Conservation (phyloP, 1,140 invertebrate genomes). For the Brachionus manjavacas region DNA sequence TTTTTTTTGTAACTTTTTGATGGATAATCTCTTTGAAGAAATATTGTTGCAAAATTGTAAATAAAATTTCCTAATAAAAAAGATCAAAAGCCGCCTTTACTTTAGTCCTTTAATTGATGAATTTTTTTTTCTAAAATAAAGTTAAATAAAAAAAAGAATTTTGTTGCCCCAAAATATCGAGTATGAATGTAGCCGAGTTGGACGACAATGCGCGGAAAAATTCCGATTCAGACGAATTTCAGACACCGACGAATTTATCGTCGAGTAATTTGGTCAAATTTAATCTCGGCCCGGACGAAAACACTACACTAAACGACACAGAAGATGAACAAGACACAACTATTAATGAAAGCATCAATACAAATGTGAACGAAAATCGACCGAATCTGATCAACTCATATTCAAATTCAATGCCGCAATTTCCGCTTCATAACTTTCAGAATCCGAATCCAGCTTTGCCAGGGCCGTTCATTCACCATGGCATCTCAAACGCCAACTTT, state of each 20-base stretch:
- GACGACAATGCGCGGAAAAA: neutral
- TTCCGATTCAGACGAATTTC: conserved; percentile 5
- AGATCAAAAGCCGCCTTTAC: neutral
- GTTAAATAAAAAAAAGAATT: neutral
- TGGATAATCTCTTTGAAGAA: conserved; percentile 19
- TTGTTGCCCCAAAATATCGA: neutral
- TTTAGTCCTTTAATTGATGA: neutral
- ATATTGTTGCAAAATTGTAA: conserved; percentile 8
- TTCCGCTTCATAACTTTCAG: neutral
- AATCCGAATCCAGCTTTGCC: neutral
- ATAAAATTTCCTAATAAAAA: conserved; percentile 7
- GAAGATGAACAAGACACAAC: conserved; percentile 29
- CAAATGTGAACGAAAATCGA: neutral
- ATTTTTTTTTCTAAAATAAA: neutral
- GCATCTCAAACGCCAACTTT: neutral
- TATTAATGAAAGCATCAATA: neutral
- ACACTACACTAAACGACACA: neutral
- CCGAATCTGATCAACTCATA: conserved; percentile 19
- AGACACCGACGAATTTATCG: neutral
- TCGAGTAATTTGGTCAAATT: conserved; percentile 1
- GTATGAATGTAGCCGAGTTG: conserved; percentile 26
- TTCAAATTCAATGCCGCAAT: conserved; percentile 40
- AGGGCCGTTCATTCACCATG: neutral
- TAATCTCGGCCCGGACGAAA: conserved; percentile 12
- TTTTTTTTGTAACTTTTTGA: conserved; percentile 18